A percentile compares a stretch with the other conserved stretches of the same genome.
These are phyloP conservation scores for Noctilio leporinus DNA, from an alignment of 2,113 vertebrate genomes.

Conservation along the genomic window DNA sequence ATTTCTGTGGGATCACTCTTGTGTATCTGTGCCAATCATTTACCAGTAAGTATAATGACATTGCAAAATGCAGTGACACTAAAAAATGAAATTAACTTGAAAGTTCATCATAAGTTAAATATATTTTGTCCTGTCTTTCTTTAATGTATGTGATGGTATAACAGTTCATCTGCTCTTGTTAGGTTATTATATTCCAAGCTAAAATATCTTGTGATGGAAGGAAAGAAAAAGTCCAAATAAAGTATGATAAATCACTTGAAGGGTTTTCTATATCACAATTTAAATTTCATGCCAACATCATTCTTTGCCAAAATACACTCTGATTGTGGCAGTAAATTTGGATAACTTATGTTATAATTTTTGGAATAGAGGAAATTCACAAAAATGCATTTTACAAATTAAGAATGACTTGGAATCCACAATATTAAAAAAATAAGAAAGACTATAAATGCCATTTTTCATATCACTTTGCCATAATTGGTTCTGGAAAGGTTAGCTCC, in stretches of 20 bases:
- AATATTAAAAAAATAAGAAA: constrained; percentile 38
- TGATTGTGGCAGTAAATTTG: constrained; percentile 50
- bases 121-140: constrained; percentile 48
- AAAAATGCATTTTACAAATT: constrained; percentile 60
- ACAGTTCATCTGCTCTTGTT: constrained; percentile 34
- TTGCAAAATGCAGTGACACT: background rate
- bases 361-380: constrained; percentile 45
- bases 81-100: constrained; percentile 39
- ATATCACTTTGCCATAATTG: background rate
- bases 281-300: constrained; percentile 40
- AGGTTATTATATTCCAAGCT: background rate
- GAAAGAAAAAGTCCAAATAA: background rate
- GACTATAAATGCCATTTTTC: constrained; percentile 16
- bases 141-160: constrained; percentile 11
- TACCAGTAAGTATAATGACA: background rate
- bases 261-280: background rate
- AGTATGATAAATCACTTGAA: constrained; percentile 28
- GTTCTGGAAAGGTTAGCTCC: background rate
- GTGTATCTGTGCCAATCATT: constrained; percentile 3
- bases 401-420: constrained; percentile 47
- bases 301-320: constrained; percentile 58
- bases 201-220: constrained; percentile 47
- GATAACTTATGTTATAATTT: constrained; percentile 53
- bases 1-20: constrained; percentile 45
- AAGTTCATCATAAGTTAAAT: constrained; percentile 45